Evolutionary conservation across 2,797 vertebrate genomes (phyloP).

Genomic region (Perodicticus potto): DNA sequence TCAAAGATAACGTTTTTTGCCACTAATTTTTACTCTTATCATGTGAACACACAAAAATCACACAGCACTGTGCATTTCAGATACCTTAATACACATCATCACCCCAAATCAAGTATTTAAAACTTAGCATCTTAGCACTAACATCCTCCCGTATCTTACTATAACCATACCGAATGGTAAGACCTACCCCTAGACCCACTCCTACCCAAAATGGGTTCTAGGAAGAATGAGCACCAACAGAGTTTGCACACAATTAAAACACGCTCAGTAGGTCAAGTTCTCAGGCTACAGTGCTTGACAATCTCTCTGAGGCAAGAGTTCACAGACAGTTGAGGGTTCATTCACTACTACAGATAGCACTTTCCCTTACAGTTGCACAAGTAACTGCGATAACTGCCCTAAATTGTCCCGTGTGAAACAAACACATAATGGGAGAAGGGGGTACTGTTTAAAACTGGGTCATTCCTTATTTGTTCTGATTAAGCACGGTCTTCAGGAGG

Average conservation of each 20-base stretch:
- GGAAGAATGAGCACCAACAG: background rate
- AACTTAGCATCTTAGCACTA: background rate
- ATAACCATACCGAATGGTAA: background rate
- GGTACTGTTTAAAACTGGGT: constrained; percentile 58
- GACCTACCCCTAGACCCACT: background rate
- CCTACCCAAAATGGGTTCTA: background rate
- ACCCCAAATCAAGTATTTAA: constrained; percentile 50
- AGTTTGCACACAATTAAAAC: constrained; percentile 5
- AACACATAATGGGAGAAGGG: background rate
- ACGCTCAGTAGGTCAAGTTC: background rate
- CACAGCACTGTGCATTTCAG: background rate
- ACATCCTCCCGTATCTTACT: background rate
- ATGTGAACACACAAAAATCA: constrained; percentile 16
- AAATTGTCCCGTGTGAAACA: constrained; percentile 52
- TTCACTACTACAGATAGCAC: background rate
- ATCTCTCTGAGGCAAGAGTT: constrained; percentile 1
- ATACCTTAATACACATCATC: constrained; percentile 19
- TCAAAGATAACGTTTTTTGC: background rate
- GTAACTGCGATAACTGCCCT: constrained; percentile 33
- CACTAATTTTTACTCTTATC: background rate
- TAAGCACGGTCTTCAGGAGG: background rate
- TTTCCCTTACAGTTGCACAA: constrained; percentile 21
- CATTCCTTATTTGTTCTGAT: constrained; percentile 56
- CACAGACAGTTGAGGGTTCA: background rate
- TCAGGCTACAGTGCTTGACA: background rate